A percentile compares a stretch with the other conserved stretches of the same genome.
These are phyloP conservation scores for Drosophila atripex DNA, from an alignment of 2,888 invertebrate genomes.

Conservation along the genomic window DNA sequence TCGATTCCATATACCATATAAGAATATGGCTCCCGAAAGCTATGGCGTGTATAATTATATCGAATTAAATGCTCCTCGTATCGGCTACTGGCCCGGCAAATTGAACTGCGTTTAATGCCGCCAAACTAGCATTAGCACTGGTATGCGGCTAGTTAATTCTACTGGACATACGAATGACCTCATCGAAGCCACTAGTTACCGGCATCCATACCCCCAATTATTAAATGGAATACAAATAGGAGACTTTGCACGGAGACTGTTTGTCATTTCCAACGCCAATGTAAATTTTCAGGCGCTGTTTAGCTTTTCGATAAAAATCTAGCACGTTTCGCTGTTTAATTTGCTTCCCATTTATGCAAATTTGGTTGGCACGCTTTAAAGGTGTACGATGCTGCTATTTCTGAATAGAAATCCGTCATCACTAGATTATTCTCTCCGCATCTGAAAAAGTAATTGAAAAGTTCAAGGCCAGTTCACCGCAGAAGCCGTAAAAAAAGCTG, in stretches of 20 bases:
- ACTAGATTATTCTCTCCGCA: not conserved
- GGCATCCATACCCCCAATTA: conserved; percentile 12
- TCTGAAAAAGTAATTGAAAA: conserved; percentile 1
- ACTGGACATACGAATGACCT: conserved; percentile 33
- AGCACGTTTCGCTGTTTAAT: conserved; percentile 74
- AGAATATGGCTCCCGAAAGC: conserved; percentile 6
- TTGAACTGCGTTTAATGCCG: conserved; percentile 11
- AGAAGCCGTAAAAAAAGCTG: not conserved
- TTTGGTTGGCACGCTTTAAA: conserved; percentile 54
- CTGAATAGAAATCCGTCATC: conserved; percentile 23
- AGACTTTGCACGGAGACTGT: not conserved
- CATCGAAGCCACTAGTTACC: conserved; percentile 24
- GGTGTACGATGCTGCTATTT: not conserved
- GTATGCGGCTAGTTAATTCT: conserved; percentile 31
- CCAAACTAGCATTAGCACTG: conserved; percentile 31
- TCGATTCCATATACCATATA: not conserved
- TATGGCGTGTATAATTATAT: conserved; percentile 7
- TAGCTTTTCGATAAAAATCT: conserved; percentile 66
- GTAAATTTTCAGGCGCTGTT: conserved; percentile 1
- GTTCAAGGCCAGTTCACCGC: conserved; percentile 13
- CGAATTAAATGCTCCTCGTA: conserved; percentile 7
- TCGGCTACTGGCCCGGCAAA: conserved; percentile 1
- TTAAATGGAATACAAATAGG: conserved; percentile 30
- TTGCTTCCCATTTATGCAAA: conserved; percentile 72
- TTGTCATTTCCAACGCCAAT: not conserved